Percentiles rank a stretch among this genome's conserved stretches.
phyloP scores from a whole-genome alignment of 2,113 vertebrate genomes.

The Nothobranchius kuhntae region DNA sequence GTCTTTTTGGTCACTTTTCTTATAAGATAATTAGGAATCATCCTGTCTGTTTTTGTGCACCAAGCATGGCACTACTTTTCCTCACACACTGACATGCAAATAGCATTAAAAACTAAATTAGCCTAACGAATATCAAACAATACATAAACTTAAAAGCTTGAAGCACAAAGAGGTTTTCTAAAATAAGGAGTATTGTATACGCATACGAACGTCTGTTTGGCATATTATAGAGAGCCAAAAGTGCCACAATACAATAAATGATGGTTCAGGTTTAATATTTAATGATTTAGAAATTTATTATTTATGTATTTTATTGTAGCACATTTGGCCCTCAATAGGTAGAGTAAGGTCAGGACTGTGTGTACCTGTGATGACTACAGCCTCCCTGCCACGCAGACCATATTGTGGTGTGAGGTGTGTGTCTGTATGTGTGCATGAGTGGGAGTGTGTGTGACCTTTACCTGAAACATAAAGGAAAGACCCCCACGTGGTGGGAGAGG shows the following conservation, averaged over 20 bases:
- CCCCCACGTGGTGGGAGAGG: constrained; percentile 43
- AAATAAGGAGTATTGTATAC: constrained; percentile 12
- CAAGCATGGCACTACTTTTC: neutral
- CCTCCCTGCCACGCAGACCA: constrained; percentile 24
- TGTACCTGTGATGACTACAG: constrained; percentile 21
- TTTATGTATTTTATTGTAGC: no score
- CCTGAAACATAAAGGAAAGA: constrained; percentile 45
- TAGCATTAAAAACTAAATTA: constrained; percentile 22
- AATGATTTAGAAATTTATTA: no score
- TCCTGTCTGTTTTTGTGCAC: no score
- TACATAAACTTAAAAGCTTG: constrained; percentile 39
- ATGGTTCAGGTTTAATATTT: no score
- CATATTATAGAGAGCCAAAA: neutral
- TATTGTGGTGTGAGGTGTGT: constrained; percentile 1
- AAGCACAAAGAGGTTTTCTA: constrained; percentile 14
- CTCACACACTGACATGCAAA: constrained; percentile 8
- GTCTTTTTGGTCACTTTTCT: neutral
- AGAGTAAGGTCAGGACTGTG: constrained; percentile 27
- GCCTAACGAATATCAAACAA: constrained; percentile 24
- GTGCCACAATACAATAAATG: no score
- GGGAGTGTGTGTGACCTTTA: constrained; percentile 53
- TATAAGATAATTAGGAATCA: neutral
- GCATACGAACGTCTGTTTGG: constrained; percentile 9
- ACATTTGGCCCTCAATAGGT: no score
- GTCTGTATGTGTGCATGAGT: constrained; percentile 10